Evolutionary conservation across 1,140 invertebrate species (phyloP).

Genomic region (Manduca sexta): DNA sequence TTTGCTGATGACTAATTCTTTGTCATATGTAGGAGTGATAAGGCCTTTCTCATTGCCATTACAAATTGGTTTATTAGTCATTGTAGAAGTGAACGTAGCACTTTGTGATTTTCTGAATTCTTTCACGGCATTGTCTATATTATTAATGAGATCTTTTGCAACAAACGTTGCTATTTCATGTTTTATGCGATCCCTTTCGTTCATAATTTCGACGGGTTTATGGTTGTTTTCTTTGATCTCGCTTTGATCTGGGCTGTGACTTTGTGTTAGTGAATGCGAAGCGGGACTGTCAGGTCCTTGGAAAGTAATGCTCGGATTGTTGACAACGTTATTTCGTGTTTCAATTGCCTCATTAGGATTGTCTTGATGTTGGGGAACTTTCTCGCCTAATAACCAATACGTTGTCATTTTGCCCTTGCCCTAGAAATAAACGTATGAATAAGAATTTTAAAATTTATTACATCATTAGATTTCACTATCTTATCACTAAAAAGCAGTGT

Average conservation of each 20-base stretch:
- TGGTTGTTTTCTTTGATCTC: constrained; percentile 34
- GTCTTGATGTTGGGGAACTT: constrained; percentile 21
- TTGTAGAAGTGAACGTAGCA: constrained; percentile 31
- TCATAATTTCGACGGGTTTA: constrained; percentile 37
- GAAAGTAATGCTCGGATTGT: constrained; percentile 63
- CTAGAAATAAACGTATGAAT: constrained; percentile 50
- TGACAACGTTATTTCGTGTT: constrained; percentile 28
- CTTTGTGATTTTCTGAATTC: constrained; percentile 62
- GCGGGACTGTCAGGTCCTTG: constrained; percentile 66
- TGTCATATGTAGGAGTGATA: constrained; percentile 60
- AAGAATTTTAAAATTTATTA: too few relatives aligned
- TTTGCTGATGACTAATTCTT: constrained; percentile 66
- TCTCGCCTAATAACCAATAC: constrained; percentile 90
- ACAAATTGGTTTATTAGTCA: constrained; percentile 37
- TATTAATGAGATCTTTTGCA: constrained; percentile 64
- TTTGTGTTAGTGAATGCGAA: constrained; percentile 55
- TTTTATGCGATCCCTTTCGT: constrained; percentile 60
- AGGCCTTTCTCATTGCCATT: constrained; percentile 53
- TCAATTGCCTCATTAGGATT: constrained; percentile 14
- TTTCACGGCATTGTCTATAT: constrained; percentile 57
- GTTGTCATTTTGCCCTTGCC: constrained; percentile 92
- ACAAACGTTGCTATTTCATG: constrained; percentile 67
- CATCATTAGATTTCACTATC: neutral
- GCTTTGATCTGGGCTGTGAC: constrained; percentile 53
- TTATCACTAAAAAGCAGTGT: too few relatives aligned